Evolutionary conservation across 2,888 invertebrate genomes (phyloP), one percentile per base, ranked within the genome.

Genomic region (Limnephilus rhombicus): DNA sequence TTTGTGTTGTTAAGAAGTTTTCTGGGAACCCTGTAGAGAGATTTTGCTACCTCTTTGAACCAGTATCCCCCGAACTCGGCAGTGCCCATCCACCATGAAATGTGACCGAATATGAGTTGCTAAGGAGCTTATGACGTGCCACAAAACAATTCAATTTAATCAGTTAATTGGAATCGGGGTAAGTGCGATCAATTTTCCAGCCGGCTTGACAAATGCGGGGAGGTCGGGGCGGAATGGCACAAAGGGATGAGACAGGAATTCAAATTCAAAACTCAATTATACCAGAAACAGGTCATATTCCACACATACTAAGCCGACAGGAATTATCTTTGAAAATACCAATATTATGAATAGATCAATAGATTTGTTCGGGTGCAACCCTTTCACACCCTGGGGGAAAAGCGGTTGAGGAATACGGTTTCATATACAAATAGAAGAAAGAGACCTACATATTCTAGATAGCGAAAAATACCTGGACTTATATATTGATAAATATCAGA

Each of bases 131-230:
- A 83, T 83, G 37, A 15, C 83, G 83, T 18, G 29, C 15, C 37
- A 9, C 83, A 83, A 83, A 83, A 83, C 83, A 83, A 83, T 83
- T 83, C 37, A 83, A 83, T 83, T 68, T 83, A 83, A 83, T 83
- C 83, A 37, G 83, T 31, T 83, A 83, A 83, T 83, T 31, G 13
- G 37, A 83, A 13, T 34, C 37, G 83, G 83, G 37, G 31, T 34
- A 83, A 34, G 15, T 15, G 83, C n/a, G 83, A 18, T 31, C 83
- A 34, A 83, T 83, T 31, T 83, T 83, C 83, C 83, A 13, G 34
- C 34, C 7, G 7, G 83, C 18, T 83, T 83, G 83, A 83, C 83
- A 83, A 37, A 83, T 83, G 24, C 83, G 31, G 83, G 31, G 31
- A 31, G 83, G 82, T 29, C 82, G 82, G 82, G 82, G 53, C 5